These are phyloP conservation scores for Ectemnius continuus DNA, from an alignment of 2,888 invertebrate genomes.

Conservation along the genomic window DNA sequence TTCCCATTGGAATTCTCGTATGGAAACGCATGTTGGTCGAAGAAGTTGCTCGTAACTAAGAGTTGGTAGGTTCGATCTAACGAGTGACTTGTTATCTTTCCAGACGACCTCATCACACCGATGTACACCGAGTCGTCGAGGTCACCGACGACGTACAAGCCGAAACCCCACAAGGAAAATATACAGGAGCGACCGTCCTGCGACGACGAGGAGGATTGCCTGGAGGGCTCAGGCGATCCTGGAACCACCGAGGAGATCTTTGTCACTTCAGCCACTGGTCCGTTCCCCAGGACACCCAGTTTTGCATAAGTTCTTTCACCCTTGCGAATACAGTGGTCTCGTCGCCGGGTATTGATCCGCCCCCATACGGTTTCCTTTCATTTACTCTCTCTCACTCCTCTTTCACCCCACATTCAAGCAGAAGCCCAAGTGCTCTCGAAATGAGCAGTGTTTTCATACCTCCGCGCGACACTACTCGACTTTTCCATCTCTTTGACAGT, in stretches of 20 bases:
- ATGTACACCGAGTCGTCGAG: conserved; percentile 91
- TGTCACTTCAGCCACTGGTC: conserved; percentile 77
- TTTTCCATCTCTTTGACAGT: too few species aligned
- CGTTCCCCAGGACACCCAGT: conserved; percentile 11
- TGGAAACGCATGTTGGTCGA: too few species aligned
- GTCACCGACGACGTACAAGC: conserved; percentile 79
- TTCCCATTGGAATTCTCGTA: too few species aligned
- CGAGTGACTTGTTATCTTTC: conserved; percentile 19
- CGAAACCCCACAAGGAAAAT: conserved; percentile 68
- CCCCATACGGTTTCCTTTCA: conserved; percentile 43
- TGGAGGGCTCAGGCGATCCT: conserved; percentile 88
- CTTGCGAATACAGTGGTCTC: conserved; percentile 20
- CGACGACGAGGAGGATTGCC: conserved; percentile 92
- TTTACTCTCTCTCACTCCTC: conserved; percentile 19
- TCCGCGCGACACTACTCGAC: too few species aligned
- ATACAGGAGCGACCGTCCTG: conserved; percentile 78
- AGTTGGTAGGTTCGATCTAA: neutral
- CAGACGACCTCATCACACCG: conserved; percentile 94
- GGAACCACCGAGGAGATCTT: conserved; percentile 81
- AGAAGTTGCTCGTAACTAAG: neutral
- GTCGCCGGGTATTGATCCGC: conserved; percentile 53
- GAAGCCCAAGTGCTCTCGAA: conserved; percentile 35
- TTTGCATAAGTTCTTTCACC: conserved; percentile 13
- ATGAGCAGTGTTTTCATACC: conserved; percentile 1
- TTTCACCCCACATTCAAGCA: neutral